Evolutionary conservation across 2,113 vertebrate genomes (phyloP), one percentile per base, ranked within the genome.

Genomic region (Apeltes quadracus): DNA sequence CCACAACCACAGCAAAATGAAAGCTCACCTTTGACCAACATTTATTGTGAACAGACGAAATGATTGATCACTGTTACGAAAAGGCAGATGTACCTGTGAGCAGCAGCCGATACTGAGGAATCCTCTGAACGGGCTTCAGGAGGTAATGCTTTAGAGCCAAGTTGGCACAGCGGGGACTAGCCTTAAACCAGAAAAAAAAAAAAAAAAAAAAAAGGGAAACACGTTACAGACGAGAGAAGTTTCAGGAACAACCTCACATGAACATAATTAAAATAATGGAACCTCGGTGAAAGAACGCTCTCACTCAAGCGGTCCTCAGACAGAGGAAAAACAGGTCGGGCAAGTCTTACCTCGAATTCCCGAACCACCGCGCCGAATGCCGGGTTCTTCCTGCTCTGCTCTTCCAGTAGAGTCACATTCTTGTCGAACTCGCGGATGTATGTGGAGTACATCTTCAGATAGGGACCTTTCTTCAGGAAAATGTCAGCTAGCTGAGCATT

Each of bases 401-500:
- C 98, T 84, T 97, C 97, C 84, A 99, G 93, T 69, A 98, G 91
- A 64, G 94, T 91, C 86, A 97, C 88, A 90, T 98, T 99, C 93
- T 94, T 97, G 92, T 98, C 96, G 66, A 97, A 99, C 92, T 98
- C 96, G n/a, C 96, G 95, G 81, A 99, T 99, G 85, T 99, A 99
- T 2, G 95, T 97, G 44, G 97, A 98, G 91, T 99, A 99, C 98
- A 99, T 98, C 89, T 99, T 99, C 62, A 99, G 90, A 82, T 97
- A 99, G 0, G 97, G 97, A 20, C 98, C 97, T 74, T 97, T 98
- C 87, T 97, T 96, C 82, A 99, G 92, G 93, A 99, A 98, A 81
- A 99, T 97, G 81, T 99, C 97, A 38, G 97, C 95, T 53, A 99
- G 93, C 89, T 93, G 93, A 57, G 94, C 92, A 78, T 95, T 93